These are phyloP conservation scores for Tetraodon nigroviridis DNA, from an alignment of 2,113 vertebrate species.

Conservation along the genomic window DNA sequence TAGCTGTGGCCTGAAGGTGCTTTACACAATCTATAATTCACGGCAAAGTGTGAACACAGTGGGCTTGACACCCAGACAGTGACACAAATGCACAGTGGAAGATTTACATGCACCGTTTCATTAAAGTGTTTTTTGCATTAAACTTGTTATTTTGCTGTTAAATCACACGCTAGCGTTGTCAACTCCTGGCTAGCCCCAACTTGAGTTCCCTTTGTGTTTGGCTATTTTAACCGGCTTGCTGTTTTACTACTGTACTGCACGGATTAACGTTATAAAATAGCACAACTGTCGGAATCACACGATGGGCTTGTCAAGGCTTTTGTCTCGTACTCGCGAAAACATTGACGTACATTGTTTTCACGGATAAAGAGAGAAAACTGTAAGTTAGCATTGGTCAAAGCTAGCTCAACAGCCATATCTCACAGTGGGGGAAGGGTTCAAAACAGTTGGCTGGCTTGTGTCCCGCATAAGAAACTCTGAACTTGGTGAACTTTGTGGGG, in stretches of 20 bases:
- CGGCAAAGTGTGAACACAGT: not conserved
- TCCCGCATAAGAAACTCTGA: conserved; percentile 61
- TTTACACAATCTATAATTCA: conserved; percentile 22
- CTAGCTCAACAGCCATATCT: conserved; percentile 48
- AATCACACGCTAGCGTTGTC: conserved; percentile 33
- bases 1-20: conserved; percentile 65
- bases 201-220: conserved; percentile 78
- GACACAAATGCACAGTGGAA: not conserved
- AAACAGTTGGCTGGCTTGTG: conserved; percentile 65
- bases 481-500: conserved; percentile 65
- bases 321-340: not conserved
- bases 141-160: conserved; percentile 16
- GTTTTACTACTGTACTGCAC: conserved; percentile 26
- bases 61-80: conserved; percentile 46
- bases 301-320: not conserved
- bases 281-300: conserved; percentile 1
- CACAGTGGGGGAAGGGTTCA: conserved; percentile 71
- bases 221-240: conserved; percentile 47
- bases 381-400: conserved; percentile 32
- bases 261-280: not conserved
- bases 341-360: not conserved
- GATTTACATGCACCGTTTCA: not conserved
- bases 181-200: conserved; percentile 58
- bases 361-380: conserved; percentile 20
- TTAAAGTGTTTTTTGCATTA: not conserved